Percentiles rank a stretch among this genome's conserved stretches.
phyloP scores from a whole-genome alignment of 1,140 invertebrate species.

The Scaptomyza pallida region DNA sequence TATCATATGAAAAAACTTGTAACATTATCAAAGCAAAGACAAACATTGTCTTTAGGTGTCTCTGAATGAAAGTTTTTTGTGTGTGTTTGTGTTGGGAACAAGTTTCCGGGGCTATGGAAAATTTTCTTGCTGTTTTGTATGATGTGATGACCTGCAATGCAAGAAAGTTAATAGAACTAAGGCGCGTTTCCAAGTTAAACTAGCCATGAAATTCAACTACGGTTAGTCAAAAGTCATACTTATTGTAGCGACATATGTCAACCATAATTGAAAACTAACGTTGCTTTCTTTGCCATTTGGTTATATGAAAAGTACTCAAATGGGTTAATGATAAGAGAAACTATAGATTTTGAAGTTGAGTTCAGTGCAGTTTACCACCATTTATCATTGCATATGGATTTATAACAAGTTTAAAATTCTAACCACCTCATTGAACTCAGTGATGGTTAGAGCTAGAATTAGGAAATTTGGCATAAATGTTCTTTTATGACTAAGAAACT shows the following conservation, averaged over 20 bases:
- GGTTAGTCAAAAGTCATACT: conserved; percentile 13
- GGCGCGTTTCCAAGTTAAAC: conserved; percentile 34
- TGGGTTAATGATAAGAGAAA: conserved; percentile 6
- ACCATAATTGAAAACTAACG: conserved; percentile 16
- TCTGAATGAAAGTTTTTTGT: conserved; percentile 50
- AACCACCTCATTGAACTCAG: background rate
- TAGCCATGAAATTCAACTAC: conserved; percentile 38
- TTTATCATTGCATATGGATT: background rate
- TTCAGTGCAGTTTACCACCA: background rate
- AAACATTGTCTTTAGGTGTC: conserved; percentile 16
- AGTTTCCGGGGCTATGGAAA: conserved; percentile 33
- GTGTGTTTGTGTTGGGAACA: conserved; percentile 9
- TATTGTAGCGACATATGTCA: conserved; percentile 10
- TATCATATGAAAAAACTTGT: conserved; percentile 42
- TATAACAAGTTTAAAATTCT: too few species aligned
- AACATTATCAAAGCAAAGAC: conserved; percentile 23
- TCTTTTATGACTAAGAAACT: too few species aligned
- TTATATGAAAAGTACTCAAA: background rate
- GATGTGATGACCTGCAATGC: conserved; percentile 27
- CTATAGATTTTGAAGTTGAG: background rate
- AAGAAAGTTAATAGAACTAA: conserved; percentile 47
- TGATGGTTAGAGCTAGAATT: background rate
- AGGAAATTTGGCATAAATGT: too few species aligned
- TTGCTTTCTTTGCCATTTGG: background rate
- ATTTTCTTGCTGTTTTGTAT: conserved; percentile 1